Evolutionary conservation across 2,888 invertebrate genomes (phyloP).

Genomic region (Scaptomyza cyrtandrae): DNA sequence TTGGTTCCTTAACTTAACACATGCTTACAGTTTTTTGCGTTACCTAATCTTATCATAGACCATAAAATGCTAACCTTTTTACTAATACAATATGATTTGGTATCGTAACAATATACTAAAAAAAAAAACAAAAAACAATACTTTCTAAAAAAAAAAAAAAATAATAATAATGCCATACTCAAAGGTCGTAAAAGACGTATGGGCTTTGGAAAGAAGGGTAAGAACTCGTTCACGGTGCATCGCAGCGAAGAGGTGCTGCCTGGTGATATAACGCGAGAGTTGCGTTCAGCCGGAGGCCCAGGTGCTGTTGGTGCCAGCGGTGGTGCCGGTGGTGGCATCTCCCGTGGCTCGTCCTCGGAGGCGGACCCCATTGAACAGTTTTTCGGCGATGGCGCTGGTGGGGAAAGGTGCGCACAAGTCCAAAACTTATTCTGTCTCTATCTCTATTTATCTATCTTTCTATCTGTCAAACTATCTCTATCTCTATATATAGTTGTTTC

Average conservation of each 20-base stretch:
- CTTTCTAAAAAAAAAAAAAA: conserved; percentile 17
- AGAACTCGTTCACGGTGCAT: conserved; percentile 98
- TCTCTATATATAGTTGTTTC: conserved; percentile 32
- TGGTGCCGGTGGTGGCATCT: conserved; percentile 83
- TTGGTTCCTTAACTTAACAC: conserved; percentile 33
- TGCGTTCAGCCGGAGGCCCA: conserved; percentile 79
- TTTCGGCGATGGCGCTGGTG: conserved; percentile 87
- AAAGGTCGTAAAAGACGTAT: conserved; percentile 96
- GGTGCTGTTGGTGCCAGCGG: conserved; percentile 42
- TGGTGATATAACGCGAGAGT: conserved; percentile 87
- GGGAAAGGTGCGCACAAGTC: conserved; percentile 90
- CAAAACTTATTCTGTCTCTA: conserved; percentile 56
- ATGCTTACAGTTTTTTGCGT: conserved; percentile 35
- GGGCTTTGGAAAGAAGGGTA: conserved; percentile 97
- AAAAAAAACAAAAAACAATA: conserved; percentile 11
- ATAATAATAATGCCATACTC: conserved; percentile 67
- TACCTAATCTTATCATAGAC: conserved; percentile 25
- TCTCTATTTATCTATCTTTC: conserved; percentile 43
- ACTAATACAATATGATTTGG: conserved; percentile 50
- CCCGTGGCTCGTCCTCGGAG: conserved; percentile 95
- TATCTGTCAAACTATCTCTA: conserved; percentile 41
- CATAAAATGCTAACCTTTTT: conserved; percentile 35
- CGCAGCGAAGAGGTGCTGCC: conserved; percentile 99
- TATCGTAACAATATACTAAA: conserved; percentile 24
- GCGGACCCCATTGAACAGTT: conserved; percentile 94